These are phyloP conservation scores for Tadarida brasiliensis DNA, from an alignment of 2,797 vertebrate species.

Conservation along the genomic window DNA sequence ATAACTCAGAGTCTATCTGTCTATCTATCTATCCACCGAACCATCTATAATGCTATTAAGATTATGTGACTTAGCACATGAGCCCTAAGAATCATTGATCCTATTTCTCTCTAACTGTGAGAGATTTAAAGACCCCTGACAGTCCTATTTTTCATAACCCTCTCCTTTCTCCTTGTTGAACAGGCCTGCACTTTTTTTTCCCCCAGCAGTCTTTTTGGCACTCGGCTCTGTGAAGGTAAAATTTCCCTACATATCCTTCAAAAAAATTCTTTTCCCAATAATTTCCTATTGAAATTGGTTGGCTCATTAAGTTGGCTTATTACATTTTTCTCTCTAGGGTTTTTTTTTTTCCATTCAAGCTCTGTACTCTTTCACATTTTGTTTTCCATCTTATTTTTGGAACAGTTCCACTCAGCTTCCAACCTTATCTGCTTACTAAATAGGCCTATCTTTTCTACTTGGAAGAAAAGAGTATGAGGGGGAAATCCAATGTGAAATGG, in stretches of 20 bases:
- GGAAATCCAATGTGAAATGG: conserved; percentile 5
- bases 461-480: background rate
- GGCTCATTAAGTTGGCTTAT: conserved; percentile 56
- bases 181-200: background rate
- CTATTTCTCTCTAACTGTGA: conserved; percentile 46
- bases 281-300: conserved; percentile 69
- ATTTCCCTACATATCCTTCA: background rate
- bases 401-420: conserved; percentile 37
- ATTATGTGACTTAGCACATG: conserved; percentile 14
- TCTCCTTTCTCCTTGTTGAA: conserved; percentile 26
- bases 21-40: background rate
- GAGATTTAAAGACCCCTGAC: background rate
- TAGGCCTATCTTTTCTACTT: conserved; percentile 46
- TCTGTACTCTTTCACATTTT: conserved; percentile 44
- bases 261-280: conserved; percentile 67
- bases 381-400: conserved; percentile 66
- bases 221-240: conserved; percentile 45
- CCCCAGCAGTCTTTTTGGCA: background rate
- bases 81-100: conserved; percentile 32
- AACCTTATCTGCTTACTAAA: conserved; percentile 63
- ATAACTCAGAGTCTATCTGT: conserved; percentile 30
- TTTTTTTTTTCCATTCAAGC: conserved; percentile 4
- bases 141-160: conserved; percentile 22
- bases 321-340: conserved; percentile 48
- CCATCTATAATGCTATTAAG: conserved; percentile 17